Evolutionary conservation across 2,888 invertebrate genomes (phyloP), one percentile per base, ranked within the genome.

Genomic region (Ashinkailepas kermadecensis): DNA sequence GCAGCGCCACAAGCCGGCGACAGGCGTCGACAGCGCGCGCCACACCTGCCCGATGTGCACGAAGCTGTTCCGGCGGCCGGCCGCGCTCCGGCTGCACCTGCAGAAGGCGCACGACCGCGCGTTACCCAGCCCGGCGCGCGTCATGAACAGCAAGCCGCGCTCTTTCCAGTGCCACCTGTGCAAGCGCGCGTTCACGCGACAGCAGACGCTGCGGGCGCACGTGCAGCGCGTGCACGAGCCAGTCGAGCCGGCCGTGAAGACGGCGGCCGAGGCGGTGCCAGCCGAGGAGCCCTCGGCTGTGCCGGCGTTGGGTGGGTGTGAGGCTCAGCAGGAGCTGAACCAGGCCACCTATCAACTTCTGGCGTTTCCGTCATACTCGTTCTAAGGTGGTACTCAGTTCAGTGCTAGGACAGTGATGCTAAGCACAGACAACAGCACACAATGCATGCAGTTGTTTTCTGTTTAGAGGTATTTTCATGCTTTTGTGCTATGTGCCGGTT

Each of bases 1-100:
- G 84, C 82, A 82, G n/a, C 58, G 84, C 12, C 84, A 84, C 67
- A 82, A 83, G 80, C 83, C 84, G 80, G 84, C 84, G 6, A 83
- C 83, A 65, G 84, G 83, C 0, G 82, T 78, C 83, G 84, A 15
- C 83, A 82, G 74, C 83, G 84, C 1, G 78, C 84, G 0, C 74
- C 84, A 84, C 62, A 81, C 83, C 54, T 84, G 84, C 80, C 83
- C 82, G 15, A 81, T 84, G 81, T 84, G 84, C 74, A 81, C 83
- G 81, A 84, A 84, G 70, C 82, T 83, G 65, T 84, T 84, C 79
- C 82, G 83, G 15, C 81, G 84, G 15, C 84, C 84, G 15, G 83
- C 83, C 65, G 84, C 83, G 15, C 82, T 84, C 15, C 83, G 84
- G 13, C 84, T 83, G 64, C 84, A 84, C 65, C 82, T 84, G 18